Evolutionary conservation across 2,113 vertebrate species (phyloP), one percentile per base, ranked within the genome.

Genomic region (Chloropsis hardwickii): DNA sequence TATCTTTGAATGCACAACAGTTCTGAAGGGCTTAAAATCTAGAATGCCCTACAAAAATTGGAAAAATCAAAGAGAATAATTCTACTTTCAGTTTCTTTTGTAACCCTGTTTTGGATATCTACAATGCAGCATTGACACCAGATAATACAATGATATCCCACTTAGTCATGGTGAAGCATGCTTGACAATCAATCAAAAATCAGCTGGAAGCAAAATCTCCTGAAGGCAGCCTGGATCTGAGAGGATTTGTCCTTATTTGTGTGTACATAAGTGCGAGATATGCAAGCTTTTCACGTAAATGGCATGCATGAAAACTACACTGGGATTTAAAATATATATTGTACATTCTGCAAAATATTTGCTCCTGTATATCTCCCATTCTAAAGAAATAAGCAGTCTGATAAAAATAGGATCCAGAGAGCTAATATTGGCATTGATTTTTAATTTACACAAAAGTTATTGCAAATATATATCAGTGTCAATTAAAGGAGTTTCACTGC

Each of bases 401-500:
- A 78, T 91, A 94, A 96, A 97, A 92, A 70, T 37, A 88, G 45
- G 47, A 86, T 54, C 16, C 50, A 84, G 77, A 77, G 87, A 94
- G 33, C 74, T 96, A 88, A 93, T 97, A 97, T 92, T 93, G 65
- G 56, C 74, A 97, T 97, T 97, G 96, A 97, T 98, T 98, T 97
- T 98, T 97, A 97, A 97, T 97, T 97, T 97, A 81, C 90, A 84
- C 70, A 88, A 39, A 96, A 97, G 91, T 97, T 97, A 97, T 97
- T 97, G 92, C 93, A 97, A 96, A 96, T 97, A 98, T 97, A 90
- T 94, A 97, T 98, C 95, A 97, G 90, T 98, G 97, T 97, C 97
- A 98, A 95, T 97, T 98, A 97, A 96, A 97, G 95, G 45, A 62
- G 50, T 97, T 97, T 77, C 74, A 92, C 88, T 96, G 69, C 71